Base-by-base conservation (phyloP, 2,888 invertebrate species). In the Brassicogethes aeneus region DNA sequence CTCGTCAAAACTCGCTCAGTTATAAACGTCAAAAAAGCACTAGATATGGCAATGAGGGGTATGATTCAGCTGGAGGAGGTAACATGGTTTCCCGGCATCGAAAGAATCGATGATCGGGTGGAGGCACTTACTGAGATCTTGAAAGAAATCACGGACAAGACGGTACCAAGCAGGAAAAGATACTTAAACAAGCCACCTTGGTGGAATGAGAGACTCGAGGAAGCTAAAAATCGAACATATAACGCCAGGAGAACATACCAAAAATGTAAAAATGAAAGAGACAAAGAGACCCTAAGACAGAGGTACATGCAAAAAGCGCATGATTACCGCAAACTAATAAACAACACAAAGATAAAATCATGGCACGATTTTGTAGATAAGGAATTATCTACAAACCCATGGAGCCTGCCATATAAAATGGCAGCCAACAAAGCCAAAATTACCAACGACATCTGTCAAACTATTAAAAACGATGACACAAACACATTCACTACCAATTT, bases 371-470 rank as follows among this genome's bases (percentile, higher is more conserved):
- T 23, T 23, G 23, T 23, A 33, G 12, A 15, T 5, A 34, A 39
- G 17, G 32, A 3, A 12, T 39, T 8, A 14, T 15, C n/a, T 5
- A 33, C 10, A 2, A 17, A 39, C 16, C 39, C 39, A 15, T 39
- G 39, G 39, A 13, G 17, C 16, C 5, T 39, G n/a, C 32, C 39
- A 13, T 39, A 39, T 12, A 39, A 39, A 13, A 3, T 39, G 10
- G 33, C 39, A 3, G 16, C 14, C 3, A 12, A 16, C 8, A 39
- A 23, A 23, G 23, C 23, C 10, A 23, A 10, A 23, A 23, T 10
- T 10, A 23, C 23, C 10, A 23, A 10, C 23, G 23, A 7, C 23
- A 5, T 23, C n/a, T n/a, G n/a, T n/a, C n/a, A n/a, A n/a, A n/a
- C n/a, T n/a, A n/a, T n/a, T n/a, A n/a, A n/a, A n/a, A n/a, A n/a